These are phyloP conservation scores for Dicerorhinus sumatrensis DNA, from an alignment of 2,113 vertebrate species.

Conservation along the genomic window DNA sequence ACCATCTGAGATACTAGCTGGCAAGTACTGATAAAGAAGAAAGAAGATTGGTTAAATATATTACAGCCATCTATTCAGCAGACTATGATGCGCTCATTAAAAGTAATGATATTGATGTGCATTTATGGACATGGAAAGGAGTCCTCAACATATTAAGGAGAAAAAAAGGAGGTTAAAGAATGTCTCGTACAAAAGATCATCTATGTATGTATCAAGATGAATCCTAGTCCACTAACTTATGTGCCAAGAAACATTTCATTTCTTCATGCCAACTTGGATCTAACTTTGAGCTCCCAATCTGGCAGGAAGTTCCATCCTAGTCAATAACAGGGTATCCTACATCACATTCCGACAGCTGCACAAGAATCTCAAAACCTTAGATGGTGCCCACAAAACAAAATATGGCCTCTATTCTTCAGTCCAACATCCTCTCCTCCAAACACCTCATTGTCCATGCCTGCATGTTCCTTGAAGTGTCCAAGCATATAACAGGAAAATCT, in stretches of 20 bases:
- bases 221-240: neutral
- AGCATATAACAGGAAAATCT: neutral
- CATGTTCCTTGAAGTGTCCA: neutral
- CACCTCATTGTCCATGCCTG: neutral
- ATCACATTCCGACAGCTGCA: neutral
- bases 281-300: neutral
- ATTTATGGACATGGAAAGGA: neutral
- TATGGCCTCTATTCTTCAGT: neutral
- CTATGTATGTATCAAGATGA: neutral
- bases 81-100: neutral
- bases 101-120: neutral
- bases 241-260: neutral
- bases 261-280: neutral
- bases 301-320: neutral
- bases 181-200: neutral
- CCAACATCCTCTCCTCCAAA: neutral
- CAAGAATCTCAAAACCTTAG: neutral
- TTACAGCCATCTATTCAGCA: neutral
- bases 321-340: neutral
- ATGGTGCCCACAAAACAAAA: neutral
- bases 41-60: neutral
- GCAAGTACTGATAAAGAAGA: neutral
- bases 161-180: neutral
- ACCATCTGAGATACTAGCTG: neutral
- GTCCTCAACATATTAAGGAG: neutral